Evolutionary conservation across 2,113 vertebrate species (phyloP), one percentile per base, ranked within the genome.

Genomic region (Centrocercus urophasianus): DNA sequence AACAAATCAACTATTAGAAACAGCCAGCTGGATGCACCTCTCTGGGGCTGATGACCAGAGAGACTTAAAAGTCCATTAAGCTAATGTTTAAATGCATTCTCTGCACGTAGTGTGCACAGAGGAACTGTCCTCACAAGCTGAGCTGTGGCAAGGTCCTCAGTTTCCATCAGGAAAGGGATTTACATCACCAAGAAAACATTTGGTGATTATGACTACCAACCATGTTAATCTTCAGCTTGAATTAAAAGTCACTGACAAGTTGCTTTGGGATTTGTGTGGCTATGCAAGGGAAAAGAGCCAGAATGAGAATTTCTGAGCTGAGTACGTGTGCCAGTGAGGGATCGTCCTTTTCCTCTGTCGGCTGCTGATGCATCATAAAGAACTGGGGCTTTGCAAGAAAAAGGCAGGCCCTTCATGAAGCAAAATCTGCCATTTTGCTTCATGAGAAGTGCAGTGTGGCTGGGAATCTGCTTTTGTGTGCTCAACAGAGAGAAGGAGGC

Each of bases 221-320:
- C 48, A 83, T 0, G 8, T 91, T 95, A 95, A 96, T 97, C 95
- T 84, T 61, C 6, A 0, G 24, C 57, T 86, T 69, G 61, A 86
- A 94, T 95, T 91, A 90, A 93, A 88, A 96, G 63, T 95, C 94
- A 93, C 85, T 72, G 85, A 91, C n/a, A 76, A 90, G 90, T 57
- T 84, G 75, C 93, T 91, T 5, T 57, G 94, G 91, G 94, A 91
- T 72, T 87, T 0, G 1, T 10, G 65, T 22, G 73, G 80, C 73
- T 74, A 10, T 54, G 85, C 8, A 32, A 69, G 76, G 74, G 61
- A 61, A 42, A 56, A 75, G n/a, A 75, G 42, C 13, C 77, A 84
- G 73, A 92, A 90, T 0, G 69, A 94, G 65, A 34, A 36, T 77
- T 94, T 91, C 83, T 83, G 90, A 81, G 65, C 45, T 83, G 66